A percentile compares a stretch with the other conserved stretches of the same genome.
Conservation (phyloP, 2,113 vertebrate species). For the Triplophysa tibetana region DNA sequence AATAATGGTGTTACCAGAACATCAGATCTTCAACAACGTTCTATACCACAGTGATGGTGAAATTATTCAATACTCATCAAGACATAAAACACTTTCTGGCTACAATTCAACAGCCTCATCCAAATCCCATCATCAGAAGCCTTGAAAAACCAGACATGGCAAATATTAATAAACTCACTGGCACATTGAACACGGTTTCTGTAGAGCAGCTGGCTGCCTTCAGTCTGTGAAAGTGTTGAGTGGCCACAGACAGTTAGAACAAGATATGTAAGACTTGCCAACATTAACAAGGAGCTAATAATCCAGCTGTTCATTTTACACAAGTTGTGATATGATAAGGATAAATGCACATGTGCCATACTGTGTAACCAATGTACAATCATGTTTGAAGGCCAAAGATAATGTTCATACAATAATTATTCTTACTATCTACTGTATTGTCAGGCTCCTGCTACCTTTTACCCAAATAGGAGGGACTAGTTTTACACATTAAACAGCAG, state of each 20-base stretch:
- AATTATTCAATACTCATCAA: not conserved
- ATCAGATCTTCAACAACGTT: conserved; percentile 11
- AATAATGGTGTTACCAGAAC: not conserved
- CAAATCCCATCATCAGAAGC: conserved; percentile 14
- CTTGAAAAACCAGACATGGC: conserved; percentile 22
- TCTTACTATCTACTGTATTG: not conserved
- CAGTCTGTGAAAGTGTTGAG: conserved; percentile 21
- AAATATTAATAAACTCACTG: conserved; percentile 9
- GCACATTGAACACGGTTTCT: conserved; percentile 24
- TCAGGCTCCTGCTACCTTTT: too few species aligned
- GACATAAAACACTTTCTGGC: not conserved
- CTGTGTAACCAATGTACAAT: too few species aligned
- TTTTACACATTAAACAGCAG: too few species aligned
- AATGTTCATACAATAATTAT: too few species aligned
- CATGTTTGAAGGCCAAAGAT: too few species aligned
- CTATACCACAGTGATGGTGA: not conserved
- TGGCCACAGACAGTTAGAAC: not conserved
- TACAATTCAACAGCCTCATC: not conserved
- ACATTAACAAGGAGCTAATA: not conserved
- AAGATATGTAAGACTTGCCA: too few species aligned
- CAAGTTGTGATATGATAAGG: too few species aligned
- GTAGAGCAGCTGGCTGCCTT: conserved; percentile 1
- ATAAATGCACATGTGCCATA: too few species aligned
- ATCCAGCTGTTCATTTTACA: conserved; percentile 5
- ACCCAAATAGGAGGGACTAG: too few species aligned